Percentiles rank a stretch among this genome's conserved stretches.
phyloP scores from a whole-genome alignment of 2,113 vertebrate genomes.

The Notothenia rossii region DNA sequence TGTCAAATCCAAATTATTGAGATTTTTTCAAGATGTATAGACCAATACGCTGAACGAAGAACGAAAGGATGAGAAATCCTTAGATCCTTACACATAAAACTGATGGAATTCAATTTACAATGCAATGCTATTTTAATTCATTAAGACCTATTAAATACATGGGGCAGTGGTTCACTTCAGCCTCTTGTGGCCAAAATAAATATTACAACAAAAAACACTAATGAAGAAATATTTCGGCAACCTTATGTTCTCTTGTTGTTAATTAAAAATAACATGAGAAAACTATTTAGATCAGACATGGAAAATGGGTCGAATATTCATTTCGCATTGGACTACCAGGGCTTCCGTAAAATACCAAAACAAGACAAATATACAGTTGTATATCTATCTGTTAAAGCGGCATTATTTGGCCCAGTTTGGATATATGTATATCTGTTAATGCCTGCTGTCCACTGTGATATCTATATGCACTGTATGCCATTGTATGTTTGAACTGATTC shows the following conservation, averaged over 20 bases:
- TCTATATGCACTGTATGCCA: not conserved
- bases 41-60: not conserved
- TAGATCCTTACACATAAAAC: not conserved
- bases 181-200: too few relatives aligned
- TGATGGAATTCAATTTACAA: too few relatives aligned
- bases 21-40: not conserved
- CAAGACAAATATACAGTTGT: constrained; percentile 40
- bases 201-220: too few relatives aligned
- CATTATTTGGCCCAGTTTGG: constrained; percentile 61
- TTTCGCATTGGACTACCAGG: too few relatives aligned
- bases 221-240: too few relatives aligned
- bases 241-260: too few relatives aligned
- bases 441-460: not conserved
- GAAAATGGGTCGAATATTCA: too few relatives aligned
- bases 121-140: not conserved
- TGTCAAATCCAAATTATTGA: constrained; percentile 3
- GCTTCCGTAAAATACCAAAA: constrained; percentile 29
- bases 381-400: constrained; percentile 65
- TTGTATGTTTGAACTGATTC: not conserved
- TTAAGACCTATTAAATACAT: not conserved
- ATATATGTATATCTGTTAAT: constrained; percentile 60
- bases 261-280: too few relatives aligned
- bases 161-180: not conserved
- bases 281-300: too few relatives aligned
- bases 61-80: not conserved